phyloP scores from a whole-genome alignment of 1,140 invertebrate species.

The Drosophila carrolli region DNA sequence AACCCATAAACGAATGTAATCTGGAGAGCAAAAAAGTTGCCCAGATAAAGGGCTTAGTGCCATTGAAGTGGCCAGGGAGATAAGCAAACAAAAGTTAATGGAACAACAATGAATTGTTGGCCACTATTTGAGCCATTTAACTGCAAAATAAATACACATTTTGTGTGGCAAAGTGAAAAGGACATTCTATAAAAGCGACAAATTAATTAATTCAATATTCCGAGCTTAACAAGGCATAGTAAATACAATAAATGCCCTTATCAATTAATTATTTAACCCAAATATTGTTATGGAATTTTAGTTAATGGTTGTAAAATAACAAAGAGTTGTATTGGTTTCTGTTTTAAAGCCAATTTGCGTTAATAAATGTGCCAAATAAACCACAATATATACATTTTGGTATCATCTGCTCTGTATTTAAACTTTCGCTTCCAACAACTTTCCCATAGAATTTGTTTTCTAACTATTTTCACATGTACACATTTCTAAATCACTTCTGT shows the following conservation, averaged over 20 bases:
- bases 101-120: slow-evolving; percentile 20
- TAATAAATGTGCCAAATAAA: background rate
- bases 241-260: slow-evolving; percentile 10
- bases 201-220: slow-evolving; percentile 13
- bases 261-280: slow-evolving; percentile 6
- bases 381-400: background rate
- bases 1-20: slow-evolving; percentile 55
- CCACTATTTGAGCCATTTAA: slow-evolving; percentile 19
- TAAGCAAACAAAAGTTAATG: slow-evolving; percentile 32
- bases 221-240: slow-evolving; percentile 2
- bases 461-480: slow-evolving; percentile 35
- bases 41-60: slow-evolving; percentile 29
- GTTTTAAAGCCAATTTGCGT: background rate
- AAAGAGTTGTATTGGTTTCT: no score
- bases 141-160: slow-evolving; percentile 17
- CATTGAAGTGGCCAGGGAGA: slow-evolving; percentile 26
- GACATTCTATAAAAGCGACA: slow-evolving; percentile 13
- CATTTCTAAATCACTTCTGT: slow-evolving; percentile 47
- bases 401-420: slow-evolving; percentile 4
- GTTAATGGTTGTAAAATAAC: background rate
- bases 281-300: background rate
- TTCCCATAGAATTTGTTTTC: slow-evolving; percentile 12
- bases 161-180: background rate
- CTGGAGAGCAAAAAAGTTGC: slow-evolving; percentile 17
- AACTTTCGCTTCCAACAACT: slow-evolving; percentile 2